These are phyloP conservation scores for Spisula solida DNA, from an alignment of 2,888 invertebrate genomes.

Conservation along the genomic window DNA sequence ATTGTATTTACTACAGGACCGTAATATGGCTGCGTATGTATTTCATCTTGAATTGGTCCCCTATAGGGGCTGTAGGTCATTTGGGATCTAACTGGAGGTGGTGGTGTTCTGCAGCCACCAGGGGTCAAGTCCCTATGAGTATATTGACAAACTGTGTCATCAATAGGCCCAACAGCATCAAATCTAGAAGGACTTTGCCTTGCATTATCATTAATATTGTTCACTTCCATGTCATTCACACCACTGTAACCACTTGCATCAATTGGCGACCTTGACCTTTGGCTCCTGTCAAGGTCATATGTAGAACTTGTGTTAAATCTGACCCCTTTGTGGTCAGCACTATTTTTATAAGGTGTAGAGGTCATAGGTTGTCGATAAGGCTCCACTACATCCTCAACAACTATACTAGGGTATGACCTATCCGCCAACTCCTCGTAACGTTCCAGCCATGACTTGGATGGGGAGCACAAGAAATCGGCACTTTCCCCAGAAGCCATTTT, in stretches of 20 bases:
- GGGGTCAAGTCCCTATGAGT: constrained; percentile 29
- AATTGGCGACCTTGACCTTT: constrained; percentile 59
- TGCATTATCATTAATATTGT: constrained; percentile 42
- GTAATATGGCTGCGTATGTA: constrained; percentile 68
- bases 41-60: constrained; percentile 67
- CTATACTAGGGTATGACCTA: constrained; percentile 56
- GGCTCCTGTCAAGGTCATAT: constrained; percentile 38
- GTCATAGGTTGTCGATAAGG: constrained; percentile 52
- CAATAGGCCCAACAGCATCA: constrained; percentile 20
- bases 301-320: constrained; percentile 43
- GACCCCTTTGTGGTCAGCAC: constrained; percentile 37
- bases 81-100: constrained; percentile 59
- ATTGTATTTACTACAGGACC: constrained; percentile 66
- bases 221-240: constrained; percentile 40
- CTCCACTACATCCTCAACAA: constrained; percentile 66
- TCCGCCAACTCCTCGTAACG: constrained; percentile 65
- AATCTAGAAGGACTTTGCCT: constrained; percentile 41
- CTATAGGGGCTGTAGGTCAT: constrained; percentile 65
- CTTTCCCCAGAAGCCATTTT: constrained; percentile 31
- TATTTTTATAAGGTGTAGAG: constrained; percentile 42
- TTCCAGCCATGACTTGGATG: constrained; percentile 62
- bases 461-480: constrained; percentile 56
- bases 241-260: constrained; percentile 24
- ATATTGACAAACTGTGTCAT: constrained; percentile 51
- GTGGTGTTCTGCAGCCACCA: constrained; percentile 16